A percentile compares a stretch with the other conserved stretches of the same genome.
Evolutionary conservation across 2,797 vertebrate species (phyloP).

Genomic region (Sebastes vulpes): DNA sequence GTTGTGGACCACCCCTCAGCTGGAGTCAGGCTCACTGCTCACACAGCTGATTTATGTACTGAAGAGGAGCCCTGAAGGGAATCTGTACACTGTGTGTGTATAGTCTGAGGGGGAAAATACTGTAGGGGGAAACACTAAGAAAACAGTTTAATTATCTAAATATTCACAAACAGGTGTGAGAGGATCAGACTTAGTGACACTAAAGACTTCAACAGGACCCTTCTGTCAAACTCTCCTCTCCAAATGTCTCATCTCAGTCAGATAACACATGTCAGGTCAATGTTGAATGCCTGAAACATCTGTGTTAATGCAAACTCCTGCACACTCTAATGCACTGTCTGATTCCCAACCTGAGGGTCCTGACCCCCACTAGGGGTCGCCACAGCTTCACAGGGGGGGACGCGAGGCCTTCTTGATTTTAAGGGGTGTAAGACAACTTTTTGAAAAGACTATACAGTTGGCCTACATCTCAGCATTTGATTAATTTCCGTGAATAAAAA

Average conservation of each 20-base stretch:
- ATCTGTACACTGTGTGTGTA: conserved; percentile 5
- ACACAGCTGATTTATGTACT: conserved; percentile 45
- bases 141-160: neutral
- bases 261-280: neutral
- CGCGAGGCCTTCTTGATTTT: no score
- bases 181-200: neutral
- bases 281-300: neutral
- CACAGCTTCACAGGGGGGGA: no score
- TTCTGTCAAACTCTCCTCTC: neutral
- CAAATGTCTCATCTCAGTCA: neutral
- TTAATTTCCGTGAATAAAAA: no score
- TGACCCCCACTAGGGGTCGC: no score
- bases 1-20: conserved; percentile 49
- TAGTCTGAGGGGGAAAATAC: neutral
- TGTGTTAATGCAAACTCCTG: neutral
- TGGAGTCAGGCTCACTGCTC: conserved; percentile 49
- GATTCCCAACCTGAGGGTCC: no score
- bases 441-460: fast-evolving
- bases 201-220: neutral
- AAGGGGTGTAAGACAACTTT: no score
- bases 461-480: no score
- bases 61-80: conserved; percentile 28
- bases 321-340: no score
- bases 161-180: neutral
- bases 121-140: neutral